Percentiles rank a stretch among this genome's conserved stretches.
phyloP scores from a whole-genome alignment of 2,113 vertebrate genomes.

The Engraulis encrasicolus region DNA sequence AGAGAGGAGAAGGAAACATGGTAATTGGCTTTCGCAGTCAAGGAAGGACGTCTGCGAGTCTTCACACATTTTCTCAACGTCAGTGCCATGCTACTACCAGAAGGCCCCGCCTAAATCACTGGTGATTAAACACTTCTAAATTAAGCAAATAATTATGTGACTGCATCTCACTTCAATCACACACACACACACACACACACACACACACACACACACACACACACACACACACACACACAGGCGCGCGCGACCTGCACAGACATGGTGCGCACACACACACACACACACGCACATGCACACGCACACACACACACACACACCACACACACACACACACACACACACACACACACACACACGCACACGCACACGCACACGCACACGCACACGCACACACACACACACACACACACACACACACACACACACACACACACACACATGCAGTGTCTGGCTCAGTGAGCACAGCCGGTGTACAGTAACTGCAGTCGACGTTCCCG shows the following conservation, averaged over 20 bases:
- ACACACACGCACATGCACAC: neutral
- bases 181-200: neutral
- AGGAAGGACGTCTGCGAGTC: neutral
- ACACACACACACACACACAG: neutral
- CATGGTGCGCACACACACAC: too few species aligned
- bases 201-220: neutral
- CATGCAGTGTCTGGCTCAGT: neutral
- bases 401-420: slow-evolving; percentile 9
- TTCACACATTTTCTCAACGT: neutral
- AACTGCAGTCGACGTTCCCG: neutral
- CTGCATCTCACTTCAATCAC: neutral
- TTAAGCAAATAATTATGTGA: neutral
- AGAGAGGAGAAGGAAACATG: neutral
- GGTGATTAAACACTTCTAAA: neutral
- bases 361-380: neutral
- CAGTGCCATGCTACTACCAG: neutral
- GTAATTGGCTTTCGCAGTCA: neutral
- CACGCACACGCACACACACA: neutral
- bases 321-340: neutral
- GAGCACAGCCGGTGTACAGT: neutral
- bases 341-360: slow-evolving; percentile 11
- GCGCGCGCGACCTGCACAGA: neutral
- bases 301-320: neutral
- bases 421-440: neutral
- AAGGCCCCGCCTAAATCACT: neutral